phyloP scores from a whole-genome alignment of 2,888 invertebrate genomes.

The Eudemis profundana region DNA sequence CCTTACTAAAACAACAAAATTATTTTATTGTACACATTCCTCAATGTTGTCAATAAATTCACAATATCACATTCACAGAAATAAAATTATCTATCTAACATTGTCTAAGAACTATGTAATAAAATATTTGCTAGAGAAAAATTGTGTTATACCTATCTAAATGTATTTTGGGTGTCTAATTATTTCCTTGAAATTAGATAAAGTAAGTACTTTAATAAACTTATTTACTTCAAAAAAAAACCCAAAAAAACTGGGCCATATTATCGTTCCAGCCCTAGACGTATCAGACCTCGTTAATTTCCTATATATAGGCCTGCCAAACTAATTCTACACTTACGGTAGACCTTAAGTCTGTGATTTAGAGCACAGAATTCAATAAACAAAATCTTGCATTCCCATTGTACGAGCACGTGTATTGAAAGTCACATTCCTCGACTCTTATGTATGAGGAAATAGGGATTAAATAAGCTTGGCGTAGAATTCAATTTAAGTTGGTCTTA shows the following conservation, averaged over 20 bases:
- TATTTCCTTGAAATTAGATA: too few relatives aligned
- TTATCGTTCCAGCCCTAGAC: neutral
- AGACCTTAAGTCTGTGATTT: neutral
- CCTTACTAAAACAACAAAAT: too few relatives aligned
- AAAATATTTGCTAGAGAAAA: too few relatives aligned
- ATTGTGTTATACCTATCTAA: too few relatives aligned
- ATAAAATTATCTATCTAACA: too few relatives aligned
- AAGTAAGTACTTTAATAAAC: too few relatives aligned
- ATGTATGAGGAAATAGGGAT: neutral
- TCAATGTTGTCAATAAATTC: too few relatives aligned
- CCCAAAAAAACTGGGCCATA: neutral
- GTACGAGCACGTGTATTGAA: neutral
- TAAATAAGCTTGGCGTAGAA: neutral
- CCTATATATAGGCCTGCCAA: constrained; percentile 7
- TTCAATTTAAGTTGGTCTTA: constrained; percentile 5
- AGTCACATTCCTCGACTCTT: neutral
- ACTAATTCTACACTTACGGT: neutral
- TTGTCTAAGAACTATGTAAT: too few relatives aligned
- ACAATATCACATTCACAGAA: too few relatives aligned
- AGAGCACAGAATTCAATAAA: neutral
- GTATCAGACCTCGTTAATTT: constrained; percentile 1
- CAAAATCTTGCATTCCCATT: neutral
- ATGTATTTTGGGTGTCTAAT: too few relatives aligned
- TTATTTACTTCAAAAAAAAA: neutral
- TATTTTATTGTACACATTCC: too few relatives aligned